A percentile compares a stretch with the other conserved stretches of the same genome.
Conservation (phyloP, 2,797 vertebrate genomes). For the Myotis pilosus region DNA sequence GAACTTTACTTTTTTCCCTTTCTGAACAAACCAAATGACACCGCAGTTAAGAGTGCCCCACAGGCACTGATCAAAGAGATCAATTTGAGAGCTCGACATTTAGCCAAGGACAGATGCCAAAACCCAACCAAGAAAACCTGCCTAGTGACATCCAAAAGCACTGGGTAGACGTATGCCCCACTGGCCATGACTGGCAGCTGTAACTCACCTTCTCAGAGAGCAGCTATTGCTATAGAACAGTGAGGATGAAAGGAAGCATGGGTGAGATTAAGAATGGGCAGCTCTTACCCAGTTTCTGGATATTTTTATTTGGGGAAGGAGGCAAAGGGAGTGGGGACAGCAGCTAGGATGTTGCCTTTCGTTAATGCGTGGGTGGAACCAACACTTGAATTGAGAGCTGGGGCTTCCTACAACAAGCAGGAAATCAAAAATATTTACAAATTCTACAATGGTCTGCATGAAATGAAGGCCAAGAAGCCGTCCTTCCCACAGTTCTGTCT, state of each 20-base stretch:
- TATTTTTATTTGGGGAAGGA: constrained; percentile 22
- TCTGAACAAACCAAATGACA: background rate
- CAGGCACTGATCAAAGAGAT: background rate
- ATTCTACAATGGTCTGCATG: background rate
- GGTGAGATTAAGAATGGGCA: background rate
- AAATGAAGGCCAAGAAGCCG: background rate
- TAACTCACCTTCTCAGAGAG: background rate
- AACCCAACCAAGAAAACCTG: background rate
- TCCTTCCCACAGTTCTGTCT: background rate
- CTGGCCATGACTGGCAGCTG: background rate
- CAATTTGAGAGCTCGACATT: background rate
- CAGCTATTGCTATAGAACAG: background rate
- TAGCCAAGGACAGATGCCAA: background rate
- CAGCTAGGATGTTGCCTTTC: background rate
- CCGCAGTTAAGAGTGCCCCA: background rate
- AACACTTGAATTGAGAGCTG: background rate
- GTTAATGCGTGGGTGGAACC: background rate
- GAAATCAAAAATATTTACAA: background rate
- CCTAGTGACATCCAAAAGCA: background rate
- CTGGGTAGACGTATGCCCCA: background rate
- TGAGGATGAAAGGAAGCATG: background rate
- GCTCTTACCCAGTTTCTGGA: background rate
- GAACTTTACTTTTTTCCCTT: constrained; percentile 11
- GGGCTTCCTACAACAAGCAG: background rate
- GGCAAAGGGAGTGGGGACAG: background rate